Conservation (phyloP, 2,113 vertebrate species). For the Festucalex cinctus region DNA sequence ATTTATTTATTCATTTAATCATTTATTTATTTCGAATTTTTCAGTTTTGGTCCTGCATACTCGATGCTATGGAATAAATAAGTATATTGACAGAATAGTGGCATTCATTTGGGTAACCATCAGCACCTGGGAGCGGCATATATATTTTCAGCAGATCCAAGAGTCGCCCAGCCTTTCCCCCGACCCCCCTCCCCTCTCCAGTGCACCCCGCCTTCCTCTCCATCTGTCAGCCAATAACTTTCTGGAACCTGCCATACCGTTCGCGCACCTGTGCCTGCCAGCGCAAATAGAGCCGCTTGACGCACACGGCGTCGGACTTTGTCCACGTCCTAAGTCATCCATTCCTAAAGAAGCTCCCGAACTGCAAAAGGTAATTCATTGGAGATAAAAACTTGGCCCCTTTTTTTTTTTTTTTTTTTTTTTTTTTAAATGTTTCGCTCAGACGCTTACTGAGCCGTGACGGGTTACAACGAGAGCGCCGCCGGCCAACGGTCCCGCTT, state of each 20-base stretch:
- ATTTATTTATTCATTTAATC: too few relatives aligned
- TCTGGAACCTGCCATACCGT: slow-evolving; percentile 62
- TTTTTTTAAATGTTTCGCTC: slow-evolving; percentile 19
- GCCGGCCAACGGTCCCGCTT: slow-evolving; percentile 34
- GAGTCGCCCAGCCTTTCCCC: too few relatives aligned
- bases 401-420: slow-evolving; percentile 8
- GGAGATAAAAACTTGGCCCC: slow-evolving; percentile 17
- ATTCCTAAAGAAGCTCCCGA: slow-evolving; percentile 18
- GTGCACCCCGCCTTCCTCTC: slow-evolving; percentile 58
- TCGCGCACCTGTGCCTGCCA: slow-evolving; percentile 72
- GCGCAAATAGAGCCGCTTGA: slow-evolving; percentile 68
- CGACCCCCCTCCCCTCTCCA: slow-evolving; percentile 23
- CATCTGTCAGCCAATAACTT: slow-evolving; percentile 77
- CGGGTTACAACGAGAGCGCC: slow-evolving; percentile 54
- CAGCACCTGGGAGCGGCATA: neutral
- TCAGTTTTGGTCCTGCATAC: too few relatives aligned
- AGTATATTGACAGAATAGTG: neutral
- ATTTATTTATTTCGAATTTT: too few relatives aligned
- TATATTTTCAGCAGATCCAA: neutral
- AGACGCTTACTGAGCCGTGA: slow-evolving; percentile 38
- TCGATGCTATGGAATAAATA: neutral
- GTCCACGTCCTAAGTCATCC: slow-evolving; percentile 22
- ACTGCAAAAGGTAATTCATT: slow-evolving; percentile 20
- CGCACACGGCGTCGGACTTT: slow-evolving; percentile 32
- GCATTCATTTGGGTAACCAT: neutral